Conservation (phyloP, 2,797 vertebrate genomes). For the Gobio occitaniae region DNA sequence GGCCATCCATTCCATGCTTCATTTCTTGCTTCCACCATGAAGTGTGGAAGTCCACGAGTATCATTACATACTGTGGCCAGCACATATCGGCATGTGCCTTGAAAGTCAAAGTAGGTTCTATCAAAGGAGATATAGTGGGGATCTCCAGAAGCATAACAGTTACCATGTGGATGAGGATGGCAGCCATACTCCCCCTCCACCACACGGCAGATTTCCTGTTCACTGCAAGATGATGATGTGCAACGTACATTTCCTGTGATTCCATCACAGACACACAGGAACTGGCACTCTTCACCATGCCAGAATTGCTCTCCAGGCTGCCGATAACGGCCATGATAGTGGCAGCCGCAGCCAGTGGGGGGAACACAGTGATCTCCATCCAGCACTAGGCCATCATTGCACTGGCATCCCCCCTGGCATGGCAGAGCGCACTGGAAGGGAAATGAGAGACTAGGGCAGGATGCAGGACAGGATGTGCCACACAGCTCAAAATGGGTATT, state of each 20-base stretch:
- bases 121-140: slow-evolving; percentile 77
- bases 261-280: slow-evolving; percentile 67
- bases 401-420: slow-evolving; percentile 77
- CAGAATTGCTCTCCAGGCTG: slow-evolving; percentile 67
- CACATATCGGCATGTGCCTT: slow-evolving; percentile 68
- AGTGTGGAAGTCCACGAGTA: slow-evolving; percentile 62
- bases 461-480: slow-evolving; percentile 68
- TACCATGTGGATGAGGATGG: slow-evolving; percentile 61
- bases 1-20: slow-evolving; percentile 22
- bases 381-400: slow-evolving; percentile 70
- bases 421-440: slow-evolving; percentile 67
- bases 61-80: slow-evolving; percentile 75
- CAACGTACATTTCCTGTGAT: slow-evolving; percentile 64
- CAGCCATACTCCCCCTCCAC: slow-evolving; percentile 66
- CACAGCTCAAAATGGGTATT: slow-evolving; percentile 75
- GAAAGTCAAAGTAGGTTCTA: slow-evolving; percentile 70
- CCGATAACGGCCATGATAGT: slow-evolving; percentile 67
- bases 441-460: slow-evolving; percentile 74
- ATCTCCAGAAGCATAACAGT: slow-evolving; percentile 73
- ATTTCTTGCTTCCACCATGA: slow-evolving; percentile 66
- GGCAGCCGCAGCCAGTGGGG: slow-evolving; percentile 72
- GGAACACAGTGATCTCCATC: slow-evolving; percentile 69
- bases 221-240: slow-evolving; percentile 59
- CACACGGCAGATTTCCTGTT: slow-evolving; percentile 65
- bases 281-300: slow-evolving; percentile 68